Base-by-base conservation (phyloP, 2,113 vertebrate genomes). In the Tenebrosternarchus preto region DNA sequence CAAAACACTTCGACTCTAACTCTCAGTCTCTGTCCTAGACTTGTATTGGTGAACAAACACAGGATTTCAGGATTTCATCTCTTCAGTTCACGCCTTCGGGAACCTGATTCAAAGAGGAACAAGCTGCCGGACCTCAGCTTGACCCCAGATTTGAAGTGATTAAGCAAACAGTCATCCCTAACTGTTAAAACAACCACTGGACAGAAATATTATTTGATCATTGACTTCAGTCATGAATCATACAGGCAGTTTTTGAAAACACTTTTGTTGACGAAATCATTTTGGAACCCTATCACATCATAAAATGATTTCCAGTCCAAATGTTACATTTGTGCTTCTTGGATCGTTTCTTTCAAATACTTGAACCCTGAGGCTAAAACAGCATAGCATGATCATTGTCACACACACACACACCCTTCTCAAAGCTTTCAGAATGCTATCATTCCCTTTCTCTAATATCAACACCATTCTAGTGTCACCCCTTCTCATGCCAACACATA, bases 281-380 rank as follows among this genome's bases (percentile, higher is more conserved):
- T 84, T 80, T 27, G 67, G 67, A 78, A 73, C n/a, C 55, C 43
- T 17, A 61, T 77, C 77, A 12, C 78, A 71, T 77, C 69, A 2
- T 12, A 39, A 57, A 61, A 72, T 39, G 43, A 66, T 74, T 74
- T 81, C 83, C 80, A 82, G 79, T 76, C 77, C 76, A 84, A 84
- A 84, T 69, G 59, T 57, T 75, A 76, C 64, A 82, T n/a, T n/a
- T 84, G 80, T 84, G 80, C 80, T 84, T 82, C 68, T 82, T 84
- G 83, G 83, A 79, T 76, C 16, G 5, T 55, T 57, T 71, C 76
- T 66, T 79, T 73, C 20, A 64, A 73, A 78, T 77, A 73, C 68
- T 78, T 78, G 63, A 84, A 64, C 68, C 73, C n/a, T n/a, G 71
- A 71, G 76, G 80, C 68, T 53, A 36, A 82, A 83, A 78, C 33